A percentile compares a stretch with the other conserved stretches of the same genome.
phyloP scores from a whole-genome alignment of 1,140 invertebrate species.

The Plutomurus gul region DNA sequence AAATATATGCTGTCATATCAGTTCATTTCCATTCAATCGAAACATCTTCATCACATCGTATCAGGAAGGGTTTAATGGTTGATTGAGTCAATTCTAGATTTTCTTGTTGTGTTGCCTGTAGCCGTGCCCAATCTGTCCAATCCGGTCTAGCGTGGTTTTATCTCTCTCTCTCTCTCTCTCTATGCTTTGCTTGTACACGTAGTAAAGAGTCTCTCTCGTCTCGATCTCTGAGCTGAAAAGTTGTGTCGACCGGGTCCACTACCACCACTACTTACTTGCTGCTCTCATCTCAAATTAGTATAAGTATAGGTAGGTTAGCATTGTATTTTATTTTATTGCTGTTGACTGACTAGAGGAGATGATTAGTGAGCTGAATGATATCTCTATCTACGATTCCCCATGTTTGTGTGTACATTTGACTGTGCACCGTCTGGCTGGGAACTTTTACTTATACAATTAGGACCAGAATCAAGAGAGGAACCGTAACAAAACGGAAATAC shows the following conservation, averaged over 20 bases:
- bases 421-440: not conserved
- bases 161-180: too few species aligned
- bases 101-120: constrained; percentile 9
- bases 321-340: constrained; percentile 22
- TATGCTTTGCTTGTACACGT: too few species aligned
- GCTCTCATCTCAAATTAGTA: constrained; percentile 18
- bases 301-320: constrained; percentile 26
- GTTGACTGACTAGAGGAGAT: constrained; percentile 15
- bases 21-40: constrained; percentile 1
- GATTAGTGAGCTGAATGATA: constrained; percentile 12
- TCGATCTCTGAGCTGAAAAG: not conserved
- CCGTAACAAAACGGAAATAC: too few species aligned
- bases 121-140: too few species aligned
- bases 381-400: not conserved
- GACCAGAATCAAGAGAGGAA: too few species aligned
- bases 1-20: not conserved
- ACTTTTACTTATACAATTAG: not conserved
- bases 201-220: too few species aligned
- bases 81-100: constrained; percentile 24
- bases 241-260: constrained; percentile 14
- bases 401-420: not conserved
- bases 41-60: not conserved
- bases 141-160: too few species aligned
- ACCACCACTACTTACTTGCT: too few species aligned
- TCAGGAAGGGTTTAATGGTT: constrained; percentile 21